These are phyloP conservation scores for Acanthococcus lagerstroemiae DNA, from an alignment of 2,888 invertebrate species.

Conservation along the genomic window DNA sequence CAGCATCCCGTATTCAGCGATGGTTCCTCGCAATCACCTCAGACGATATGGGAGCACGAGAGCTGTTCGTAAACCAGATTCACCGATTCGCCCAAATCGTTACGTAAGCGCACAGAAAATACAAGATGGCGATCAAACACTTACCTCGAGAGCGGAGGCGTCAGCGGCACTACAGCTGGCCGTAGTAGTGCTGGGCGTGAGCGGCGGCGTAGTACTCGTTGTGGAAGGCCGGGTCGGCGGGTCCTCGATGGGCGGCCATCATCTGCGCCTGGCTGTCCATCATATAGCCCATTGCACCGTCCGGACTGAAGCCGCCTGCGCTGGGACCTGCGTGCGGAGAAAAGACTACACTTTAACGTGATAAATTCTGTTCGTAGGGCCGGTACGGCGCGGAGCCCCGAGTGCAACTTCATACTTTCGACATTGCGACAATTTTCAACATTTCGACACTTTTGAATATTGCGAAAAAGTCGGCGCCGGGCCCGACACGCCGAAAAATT, in stretches of 20 bases:
- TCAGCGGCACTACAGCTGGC: conserved; percentile 58
- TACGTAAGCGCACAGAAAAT: no score
- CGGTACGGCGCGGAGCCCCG: no score
- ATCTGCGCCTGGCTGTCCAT: conserved; percentile 93
- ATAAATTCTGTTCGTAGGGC: conserved; percentile 26
- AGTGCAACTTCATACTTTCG: neutral
- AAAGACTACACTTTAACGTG: conserved; percentile 53
- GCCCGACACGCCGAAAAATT: no score
- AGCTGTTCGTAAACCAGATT: no score
- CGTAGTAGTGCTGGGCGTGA: conserved; percentile 61
- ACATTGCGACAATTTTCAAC: neutral
- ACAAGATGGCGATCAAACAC: no score
- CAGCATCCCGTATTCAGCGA: no score
- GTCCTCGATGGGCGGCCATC: conserved; percentile 76
- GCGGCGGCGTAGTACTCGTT: conserved; percentile 80
- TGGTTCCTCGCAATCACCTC: no score
- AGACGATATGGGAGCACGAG: no score
- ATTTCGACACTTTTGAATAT: no score
- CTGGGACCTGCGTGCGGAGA: conserved; percentile 88
- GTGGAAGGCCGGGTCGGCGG: conserved; percentile 85
- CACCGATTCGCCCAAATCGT: no score
- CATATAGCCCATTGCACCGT: conserved; percentile 93
- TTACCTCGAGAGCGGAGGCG: conserved; percentile 19
- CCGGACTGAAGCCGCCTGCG: conserved; percentile 83
- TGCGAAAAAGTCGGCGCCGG: neutral